Conservation (phyloP, 2,888 invertebrate genomes). For the Eudasyphora cyanicolor region DNA sequence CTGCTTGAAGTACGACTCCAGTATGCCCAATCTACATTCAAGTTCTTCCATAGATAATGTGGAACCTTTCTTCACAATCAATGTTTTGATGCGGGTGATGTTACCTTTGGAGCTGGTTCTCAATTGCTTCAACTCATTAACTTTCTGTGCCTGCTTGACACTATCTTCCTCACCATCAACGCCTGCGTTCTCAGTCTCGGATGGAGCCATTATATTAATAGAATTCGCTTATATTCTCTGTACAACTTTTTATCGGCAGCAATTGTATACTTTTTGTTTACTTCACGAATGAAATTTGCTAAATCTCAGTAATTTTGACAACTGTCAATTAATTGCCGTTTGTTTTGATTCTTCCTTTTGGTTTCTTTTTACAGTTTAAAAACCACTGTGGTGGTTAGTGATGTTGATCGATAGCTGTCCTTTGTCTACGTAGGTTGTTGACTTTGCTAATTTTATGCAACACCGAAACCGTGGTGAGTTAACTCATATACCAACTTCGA, state of each 20-base stretch:
- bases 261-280: not conserved
- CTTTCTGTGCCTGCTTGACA: not conserved
- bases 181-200: not conserved
- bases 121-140: conserved; percentile 17
- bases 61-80: conserved; percentile 42
- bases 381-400: not conserved
- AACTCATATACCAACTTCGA: not conserved
- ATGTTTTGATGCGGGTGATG: conserved; percentile 55
- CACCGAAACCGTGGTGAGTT: not conserved
- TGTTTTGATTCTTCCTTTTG: not conserved
- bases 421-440: not conserved
- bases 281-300: not conserved
- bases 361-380: not conserved
- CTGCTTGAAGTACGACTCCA: conserved; percentile 64
- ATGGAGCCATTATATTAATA: not conserved
- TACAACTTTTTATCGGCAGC: not conserved
- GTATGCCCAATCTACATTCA: conserved; percentile 60
- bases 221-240: not conserved
- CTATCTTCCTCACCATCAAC: not conserved
- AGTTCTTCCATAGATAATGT: conserved; percentile 45
- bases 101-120: too few relatives aligned
- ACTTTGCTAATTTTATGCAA: not conserved
- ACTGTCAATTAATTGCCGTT: not conserved
- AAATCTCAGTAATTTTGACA: not conserved
- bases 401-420: not conserved